Evolutionary conservation across 2,888 invertebrate species (phyloP), one percentile per base, ranked within the genome.

Genomic region (Chrysolina americana): DNA sequence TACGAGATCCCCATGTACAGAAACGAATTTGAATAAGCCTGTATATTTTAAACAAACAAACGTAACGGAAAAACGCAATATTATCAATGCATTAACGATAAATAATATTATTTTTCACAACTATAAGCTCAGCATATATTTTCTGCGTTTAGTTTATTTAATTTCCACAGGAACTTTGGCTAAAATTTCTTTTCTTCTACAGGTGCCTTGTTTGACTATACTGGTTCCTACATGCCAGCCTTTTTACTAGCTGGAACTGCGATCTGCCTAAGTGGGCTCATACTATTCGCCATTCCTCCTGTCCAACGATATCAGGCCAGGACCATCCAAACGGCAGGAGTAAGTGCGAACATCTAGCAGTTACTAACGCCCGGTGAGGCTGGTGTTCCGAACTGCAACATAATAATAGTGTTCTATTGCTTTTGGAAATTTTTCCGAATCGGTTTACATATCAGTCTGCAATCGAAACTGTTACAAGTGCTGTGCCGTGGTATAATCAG

Each of bases 231-330:
- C 89, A 91, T 95, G 83, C 94, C 95, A 17, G 96, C 95, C 0
- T 99, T 99, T 89, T 92, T 93, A 82, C 90, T 98, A 75, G 96
- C 97, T 21, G 99, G 99, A 6, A 89, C 92, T 0, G 93, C 95
- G 86, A 96, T 98, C 74, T 93, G 95, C 5, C 78, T 95, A 62
- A 97, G 97, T 85, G 98, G 98, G 13, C 68, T 96, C 59, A 95
- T 98, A 90, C 90, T 98, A 76, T 98, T 96, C 88, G 87, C 92
- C 76, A 95, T 97, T 85, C 96, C 96, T 9, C 88, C 92, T 70
- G 81, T 96, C 68, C 94, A 94, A 86, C 90, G 89, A 75, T 86
- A 87, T 78, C 83, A 86, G 73, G 80, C 81, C 65, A 86, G 85
- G 73, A 84, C 78, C 73, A 70, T 65, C 8, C 74, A 77, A 56